phyloP scores from a whole-genome alignment of 2,113 vertebrate genomes.

The Erythrocercus mccallii region DNA sequence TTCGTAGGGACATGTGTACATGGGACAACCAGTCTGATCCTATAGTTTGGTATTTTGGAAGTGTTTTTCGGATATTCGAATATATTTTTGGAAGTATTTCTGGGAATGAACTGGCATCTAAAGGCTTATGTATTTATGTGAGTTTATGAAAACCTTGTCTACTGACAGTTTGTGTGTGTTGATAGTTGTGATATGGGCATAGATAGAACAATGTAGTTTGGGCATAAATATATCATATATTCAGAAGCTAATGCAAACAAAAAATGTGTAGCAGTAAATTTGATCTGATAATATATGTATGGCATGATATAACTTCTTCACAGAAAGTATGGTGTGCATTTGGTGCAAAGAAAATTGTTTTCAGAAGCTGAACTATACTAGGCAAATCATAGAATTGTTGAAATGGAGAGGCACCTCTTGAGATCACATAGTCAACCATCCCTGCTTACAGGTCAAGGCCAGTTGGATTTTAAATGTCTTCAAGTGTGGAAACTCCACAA shows the following conservation, averaged over 20 bases:
- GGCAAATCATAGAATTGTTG: not conserved
- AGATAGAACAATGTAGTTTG: not conserved
- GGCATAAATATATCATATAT: not conserved
- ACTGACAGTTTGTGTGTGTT: not conserved
- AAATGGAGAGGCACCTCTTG: not conserved
- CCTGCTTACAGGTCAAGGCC: not conserved
- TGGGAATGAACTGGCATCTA: not conserved
- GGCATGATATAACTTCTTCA: not conserved
- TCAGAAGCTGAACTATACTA: not conserved
- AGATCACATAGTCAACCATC: not conserved
- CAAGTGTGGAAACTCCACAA: not conserved
- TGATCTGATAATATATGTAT: not conserved
- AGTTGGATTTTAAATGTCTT: not conserved
- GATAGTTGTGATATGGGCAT: not conserved
- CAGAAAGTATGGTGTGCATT: not conserved
- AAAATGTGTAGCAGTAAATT: not conserved
- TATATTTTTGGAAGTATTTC: not conserved
- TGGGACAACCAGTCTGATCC: rapidly evolving
- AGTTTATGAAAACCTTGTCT: not conserved
- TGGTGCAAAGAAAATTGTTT: not conserved
- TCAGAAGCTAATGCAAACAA: not conserved
- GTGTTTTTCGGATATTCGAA: not conserved
- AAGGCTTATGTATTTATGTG: not conserved
- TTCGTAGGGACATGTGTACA: rapidly evolving
- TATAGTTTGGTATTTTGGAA: not conserved